These are phyloP conservation scores for Speoplatyrhinus poulsoni DNA, from an alignment of 2,113 vertebrate genomes.

Conservation along the genomic window DNA sequence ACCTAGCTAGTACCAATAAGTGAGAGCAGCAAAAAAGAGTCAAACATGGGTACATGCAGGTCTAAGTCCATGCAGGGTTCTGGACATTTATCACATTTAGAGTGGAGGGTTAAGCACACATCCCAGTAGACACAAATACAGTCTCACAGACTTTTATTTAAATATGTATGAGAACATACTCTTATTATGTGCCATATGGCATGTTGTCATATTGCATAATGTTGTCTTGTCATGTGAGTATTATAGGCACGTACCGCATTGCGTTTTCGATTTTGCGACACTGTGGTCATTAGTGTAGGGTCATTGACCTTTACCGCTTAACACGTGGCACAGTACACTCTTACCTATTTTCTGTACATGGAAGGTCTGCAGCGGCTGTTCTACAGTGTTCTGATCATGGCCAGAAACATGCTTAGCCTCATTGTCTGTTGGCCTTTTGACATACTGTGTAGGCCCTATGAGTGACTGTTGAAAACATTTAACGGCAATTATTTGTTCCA, in stretches of 20 bases:
- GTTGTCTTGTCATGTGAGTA: neutral
- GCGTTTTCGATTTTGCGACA: neutral
- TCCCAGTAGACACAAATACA: neutral
- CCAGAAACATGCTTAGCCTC: conserved; percentile 19
- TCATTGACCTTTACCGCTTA: conserved; percentile 20
- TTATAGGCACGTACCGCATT: neutral
- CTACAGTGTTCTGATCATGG: conserved; percentile 1
- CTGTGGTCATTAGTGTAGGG: neutral
- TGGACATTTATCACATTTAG: neutral
- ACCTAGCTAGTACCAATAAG: neutral
- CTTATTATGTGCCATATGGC: neutral
- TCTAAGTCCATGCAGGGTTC: neutral
- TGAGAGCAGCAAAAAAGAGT: neutral
- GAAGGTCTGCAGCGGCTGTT: too few species aligned
- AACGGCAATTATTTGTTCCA: neutral
- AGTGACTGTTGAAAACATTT: neutral
- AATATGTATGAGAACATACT: neutral
- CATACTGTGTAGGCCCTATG: conserved; percentile 10
- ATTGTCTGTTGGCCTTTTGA: conserved; percentile 11
- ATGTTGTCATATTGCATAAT: neutral
- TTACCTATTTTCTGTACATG: neutral
- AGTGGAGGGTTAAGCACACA: neutral
- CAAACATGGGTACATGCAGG: neutral
- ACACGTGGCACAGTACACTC: neutral
- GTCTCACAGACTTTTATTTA: neutral